Percentiles rank a stretch among this genome's conserved stretches.
Conservation (phyloP, 2,888 invertebrate species). For the Melanophora roralis region DNA sequence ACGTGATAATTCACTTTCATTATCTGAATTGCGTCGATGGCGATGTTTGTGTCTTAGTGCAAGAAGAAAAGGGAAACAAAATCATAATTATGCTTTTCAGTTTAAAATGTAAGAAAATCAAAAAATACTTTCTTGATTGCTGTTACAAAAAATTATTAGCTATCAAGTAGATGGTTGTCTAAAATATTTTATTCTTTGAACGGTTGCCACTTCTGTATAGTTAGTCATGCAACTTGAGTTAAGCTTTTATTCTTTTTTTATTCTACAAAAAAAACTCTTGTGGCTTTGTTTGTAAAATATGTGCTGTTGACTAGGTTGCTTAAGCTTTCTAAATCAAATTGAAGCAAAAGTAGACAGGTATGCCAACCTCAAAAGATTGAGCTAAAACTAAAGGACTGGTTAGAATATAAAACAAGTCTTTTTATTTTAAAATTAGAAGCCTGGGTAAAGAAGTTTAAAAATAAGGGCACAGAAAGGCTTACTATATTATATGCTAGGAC, state of each 20-base stretch:
- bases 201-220: slow-evolving; percentile 42
- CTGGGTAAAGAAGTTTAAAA: too few species aligned
- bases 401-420: too few species aligned
- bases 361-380: too few species aligned
- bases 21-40: slow-evolving; percentile 90
- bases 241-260: neutral
- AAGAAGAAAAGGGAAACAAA: neutral
- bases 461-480: too few species aligned
- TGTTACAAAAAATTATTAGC: slow-evolving; percentile 29
- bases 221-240: neutral
- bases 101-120: slow-evolving; percentile 28
- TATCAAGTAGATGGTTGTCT: slow-evolving; percentile 8
- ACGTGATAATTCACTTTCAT: slow-evolving; percentile 92
- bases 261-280: too few species aligned
- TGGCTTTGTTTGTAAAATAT: too few species aligned
- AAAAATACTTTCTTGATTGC: neutral
- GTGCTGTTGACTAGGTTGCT: too few species aligned
- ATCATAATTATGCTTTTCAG: slow-evolving; percentile 20
- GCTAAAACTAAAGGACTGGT: too few species aligned
- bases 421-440: too few species aligned
- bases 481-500: too few species aligned
- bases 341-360: too few species aligned
- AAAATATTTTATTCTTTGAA: slow-evolving; percentile 44
- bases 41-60: slow-evolving; percentile 84
- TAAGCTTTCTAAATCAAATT: too few species aligned